phyloP scores from a whole-genome alignment of 1,140 invertebrate genomes.

The Caenorhabditis brenneri region DNA sequence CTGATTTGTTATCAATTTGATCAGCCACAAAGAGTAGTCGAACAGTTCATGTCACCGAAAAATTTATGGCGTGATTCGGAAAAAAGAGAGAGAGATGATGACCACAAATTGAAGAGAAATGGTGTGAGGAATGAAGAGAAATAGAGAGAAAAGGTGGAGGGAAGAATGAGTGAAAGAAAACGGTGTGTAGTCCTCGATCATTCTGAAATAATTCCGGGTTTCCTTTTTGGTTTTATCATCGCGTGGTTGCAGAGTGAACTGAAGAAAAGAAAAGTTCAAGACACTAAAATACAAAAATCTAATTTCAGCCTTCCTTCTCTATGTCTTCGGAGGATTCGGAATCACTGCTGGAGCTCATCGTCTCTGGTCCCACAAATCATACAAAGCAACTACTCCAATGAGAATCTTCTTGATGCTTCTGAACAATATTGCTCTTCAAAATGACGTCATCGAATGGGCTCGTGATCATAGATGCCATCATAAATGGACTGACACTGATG shows the following conservation, averaged over 20 bases:
- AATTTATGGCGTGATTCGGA: conserved; percentile 34
- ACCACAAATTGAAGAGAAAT: neutral
- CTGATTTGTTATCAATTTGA: conserved; percentile 18
- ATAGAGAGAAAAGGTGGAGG: neutral
- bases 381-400: conserved; percentile 88
- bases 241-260: neutral
- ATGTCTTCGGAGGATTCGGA: conserved; percentile 72
- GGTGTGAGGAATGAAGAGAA: neutral
- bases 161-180: neutral
- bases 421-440: conserved; percentile 88
- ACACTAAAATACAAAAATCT: neutral
- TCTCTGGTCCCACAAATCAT: conserved; percentile 89
- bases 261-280: neutral
- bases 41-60: neutral
- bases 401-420: conserved; percentile 80
- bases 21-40: conserved; percentile 29
- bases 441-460: conserved; percentile 89
- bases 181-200: neutral
- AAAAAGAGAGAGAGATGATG: neutral
- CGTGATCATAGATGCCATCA: conserved; percentile 94
- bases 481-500: conserved; percentile 92
- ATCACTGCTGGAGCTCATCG: conserved; percentile 92
- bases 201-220: too few species aligned
- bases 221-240: neutral
- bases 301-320: conserved; percentile 61